Evolutionary conservation across 2,113 vertebrate species (phyloP), one percentile per base, ranked within the genome.

Genomic region (Leuciscus idus): DNA sequence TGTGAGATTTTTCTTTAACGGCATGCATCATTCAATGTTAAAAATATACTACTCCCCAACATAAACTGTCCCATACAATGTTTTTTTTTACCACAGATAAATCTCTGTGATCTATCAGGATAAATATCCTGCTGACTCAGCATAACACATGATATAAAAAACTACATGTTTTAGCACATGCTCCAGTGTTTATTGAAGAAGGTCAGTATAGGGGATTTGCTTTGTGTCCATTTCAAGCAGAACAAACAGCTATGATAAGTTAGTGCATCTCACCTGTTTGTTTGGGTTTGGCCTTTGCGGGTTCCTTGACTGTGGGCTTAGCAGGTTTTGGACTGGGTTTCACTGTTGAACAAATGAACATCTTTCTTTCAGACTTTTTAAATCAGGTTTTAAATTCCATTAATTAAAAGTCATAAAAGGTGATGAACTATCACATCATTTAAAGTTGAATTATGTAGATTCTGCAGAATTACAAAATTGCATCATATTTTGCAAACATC

Each of bases 211-310:
- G 39, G 36, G 28, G 4, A 64, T 81, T 64, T 62, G 21, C 9
- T 78, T 61, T 26, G 26, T 8, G 13, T 68, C 26, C 48, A 80
- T 72, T 46, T 66, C 4, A 79, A 43, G 4, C 2, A 12, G 17
- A 28, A 68, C 52, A 68, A 28, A 11, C 39, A 36, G 50, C 21
- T 11, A 1, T 2, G 13, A n/a, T 80, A 7, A 28, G 33, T 12
- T 39, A 26, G 68, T 82, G 23, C 52, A 52, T 52, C 84, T 86
- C 84, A 95, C 93, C 93, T 91, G 91, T 59, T 59, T 84, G 85
- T 48, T 93, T 94, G 61, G 91, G 89, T 46, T 93, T 92, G 76
- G 91, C 90, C 26, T 94, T 94, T 5, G 1, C 19, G 11, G 93
- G 90, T 4, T 88, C 88, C 26, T 92, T 94, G 19, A 76, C 86